phyloP scores from a whole-genome alignment of 2,113 vertebrate genomes.

The Oncorhynchus tshawytscha region DNA sequence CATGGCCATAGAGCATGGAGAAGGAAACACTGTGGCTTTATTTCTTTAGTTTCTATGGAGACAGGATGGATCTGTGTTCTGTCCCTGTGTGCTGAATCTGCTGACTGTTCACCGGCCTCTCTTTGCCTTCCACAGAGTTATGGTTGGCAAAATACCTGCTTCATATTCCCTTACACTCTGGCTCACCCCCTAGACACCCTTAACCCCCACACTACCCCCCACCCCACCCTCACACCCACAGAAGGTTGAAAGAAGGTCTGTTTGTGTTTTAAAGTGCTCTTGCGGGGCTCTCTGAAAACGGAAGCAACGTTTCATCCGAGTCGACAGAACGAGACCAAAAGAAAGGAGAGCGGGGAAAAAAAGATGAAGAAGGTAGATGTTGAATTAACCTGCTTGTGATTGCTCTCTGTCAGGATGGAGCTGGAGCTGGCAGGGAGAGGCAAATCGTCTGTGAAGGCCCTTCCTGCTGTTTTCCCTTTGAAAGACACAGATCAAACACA shows the following conservation, averaged over 20 bases:
- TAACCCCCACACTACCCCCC: neutral
- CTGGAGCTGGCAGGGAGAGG: constrained; percentile 70
- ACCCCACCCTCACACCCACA: constrained; percentile 24
- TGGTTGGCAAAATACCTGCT: neutral
- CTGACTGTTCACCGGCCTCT: constrained; percentile 28
- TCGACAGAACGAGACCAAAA: constrained; percentile 69
- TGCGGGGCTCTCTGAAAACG: neutral
- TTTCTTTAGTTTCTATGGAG: constrained; percentile 18
- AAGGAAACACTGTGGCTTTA: neutral
- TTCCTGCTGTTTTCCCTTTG: constrained; percentile 68
- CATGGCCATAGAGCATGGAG: constrained; percentile 1
- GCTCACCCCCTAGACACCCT: constrained; percentile 4
- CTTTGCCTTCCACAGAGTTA: neutral
- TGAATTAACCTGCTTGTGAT: constrained; percentile 77
- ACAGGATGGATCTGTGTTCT: constrained; percentile 25
- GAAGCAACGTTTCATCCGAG: constrained; percentile 65
- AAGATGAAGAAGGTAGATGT: constrained; percentile 73
- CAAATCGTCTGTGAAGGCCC: constrained; percentile 80
- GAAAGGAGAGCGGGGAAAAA: constrained; percentile 61
- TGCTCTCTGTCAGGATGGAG: constrained; percentile 74
- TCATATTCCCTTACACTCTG: neutral
- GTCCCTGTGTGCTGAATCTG: constrained; percentile 19
- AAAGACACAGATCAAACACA: constrained; percentile 83
- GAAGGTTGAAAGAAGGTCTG: neutral
- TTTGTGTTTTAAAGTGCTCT: too few relatives aligned